Conservation (phyloP, 2,888 invertebrate genomes). For the Choreutis nemorana region DNA sequence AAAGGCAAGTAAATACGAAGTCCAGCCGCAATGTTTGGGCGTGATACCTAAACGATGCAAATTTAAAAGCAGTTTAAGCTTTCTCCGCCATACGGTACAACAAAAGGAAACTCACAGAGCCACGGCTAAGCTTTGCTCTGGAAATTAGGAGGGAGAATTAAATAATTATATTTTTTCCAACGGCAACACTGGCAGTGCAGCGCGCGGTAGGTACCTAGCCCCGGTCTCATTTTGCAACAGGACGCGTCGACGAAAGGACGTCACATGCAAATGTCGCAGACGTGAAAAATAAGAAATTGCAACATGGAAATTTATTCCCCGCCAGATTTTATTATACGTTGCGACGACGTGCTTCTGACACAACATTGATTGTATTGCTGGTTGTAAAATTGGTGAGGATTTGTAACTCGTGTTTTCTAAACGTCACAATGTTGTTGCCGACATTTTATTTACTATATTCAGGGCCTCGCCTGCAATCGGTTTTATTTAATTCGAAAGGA, state of each 20-base stretch:
- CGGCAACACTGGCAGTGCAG: constrained; percentile 8
- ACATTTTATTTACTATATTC: no score
- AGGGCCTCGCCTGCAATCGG: no score
- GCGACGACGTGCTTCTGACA: constrained; percentile 38
- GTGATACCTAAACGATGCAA: no score
- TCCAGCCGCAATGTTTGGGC: no score
- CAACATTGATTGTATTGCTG: constrained; percentile 34
- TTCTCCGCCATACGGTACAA: no score
- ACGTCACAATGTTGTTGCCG: no score
- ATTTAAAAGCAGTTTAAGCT: no score
- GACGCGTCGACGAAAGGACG: constrained; percentile 22
- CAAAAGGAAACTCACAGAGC: no score
- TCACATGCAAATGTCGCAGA: constrained; percentile 37
- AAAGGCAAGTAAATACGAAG: no score
- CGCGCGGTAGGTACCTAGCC: no score
- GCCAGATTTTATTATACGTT: constrained; percentile 38
- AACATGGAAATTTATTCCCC: constrained; percentile 33
- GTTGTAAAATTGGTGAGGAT: constrained; percentile 29
- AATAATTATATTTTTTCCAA: constrained; percentile 7
- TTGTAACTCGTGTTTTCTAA: no score
- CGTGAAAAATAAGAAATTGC: constrained; percentile 32
- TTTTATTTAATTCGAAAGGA: no score
- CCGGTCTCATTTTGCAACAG: constrained; percentile 24
- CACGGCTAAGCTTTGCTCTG: not conserved
- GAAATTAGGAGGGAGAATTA: constrained; percentile 2